These are phyloP conservation scores for Drosophila nebulosa DNA, from an alignment of 1,140 invertebrate species.

Conservation along the genomic window DNA sequence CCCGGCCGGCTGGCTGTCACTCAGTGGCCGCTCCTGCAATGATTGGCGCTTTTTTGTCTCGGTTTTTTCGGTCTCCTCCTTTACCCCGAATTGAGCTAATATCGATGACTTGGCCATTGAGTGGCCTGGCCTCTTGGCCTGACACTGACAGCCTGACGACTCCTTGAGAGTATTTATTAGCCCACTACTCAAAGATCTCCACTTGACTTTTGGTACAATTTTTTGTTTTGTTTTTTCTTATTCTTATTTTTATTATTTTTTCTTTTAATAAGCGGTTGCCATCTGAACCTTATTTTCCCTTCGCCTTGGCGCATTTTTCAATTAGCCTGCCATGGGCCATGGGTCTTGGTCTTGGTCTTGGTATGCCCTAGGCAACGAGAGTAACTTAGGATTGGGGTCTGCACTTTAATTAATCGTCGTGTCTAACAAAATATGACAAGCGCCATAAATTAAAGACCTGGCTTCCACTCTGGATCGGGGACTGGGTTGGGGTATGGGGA, in stretches of 20 bases:
- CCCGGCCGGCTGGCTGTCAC: conserved; percentile 56
- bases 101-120: conserved; percentile 76
- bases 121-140: conserved; percentile 60
- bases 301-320: conserved; percentile 60
- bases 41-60: conserved; percentile 63
- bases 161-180: conserved; percentile 63
- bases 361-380: conserved; percentile 16
- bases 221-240: conserved; percentile 13
- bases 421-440: conserved; percentile 80
- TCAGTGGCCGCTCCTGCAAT: conserved; percentile 73
- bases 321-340: conserved; percentile 57
- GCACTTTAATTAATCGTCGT: conserved; percentile 78
- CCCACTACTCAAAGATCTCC: conserved; percentile 56
- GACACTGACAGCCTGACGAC: conserved; percentile 34
- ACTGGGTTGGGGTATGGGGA: conserved; percentile 2
- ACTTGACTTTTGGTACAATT: conserved; percentile 47
- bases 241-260: conserved; percentile 19
- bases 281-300: conserved; percentile 46
- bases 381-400: conserved; percentile 22
- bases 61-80: conserved; percentile 2
- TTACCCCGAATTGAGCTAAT: conserved; percentile 75
- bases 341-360: conserved; percentile 7
- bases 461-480: not conserved
- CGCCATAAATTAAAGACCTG: conserved; percentile 70
- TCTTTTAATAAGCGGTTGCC: conserved; percentile 72